phyloP scores from a whole-genome alignment of 2,113 vertebrate species.

The Dasypus novemcinctus region DNA sequence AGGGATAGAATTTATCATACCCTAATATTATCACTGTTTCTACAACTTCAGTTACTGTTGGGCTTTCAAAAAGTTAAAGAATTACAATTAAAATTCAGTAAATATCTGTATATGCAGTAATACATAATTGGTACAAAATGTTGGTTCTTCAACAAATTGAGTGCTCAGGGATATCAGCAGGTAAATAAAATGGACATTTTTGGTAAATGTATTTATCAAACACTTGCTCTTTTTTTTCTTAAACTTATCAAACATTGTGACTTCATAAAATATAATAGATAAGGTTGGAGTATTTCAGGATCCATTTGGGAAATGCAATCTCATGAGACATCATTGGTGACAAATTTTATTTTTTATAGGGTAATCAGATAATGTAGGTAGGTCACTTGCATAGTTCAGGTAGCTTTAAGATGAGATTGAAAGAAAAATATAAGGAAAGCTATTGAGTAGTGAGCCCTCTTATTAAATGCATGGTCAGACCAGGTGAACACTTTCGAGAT shows the following conservation, averaged over 20 bases:
- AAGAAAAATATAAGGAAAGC: not conserved
- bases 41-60: not conserved
- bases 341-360: not conserved
- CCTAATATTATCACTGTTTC: not conserved
- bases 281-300: not conserved
- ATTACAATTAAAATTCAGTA: not conserved
- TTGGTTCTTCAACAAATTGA: slow-evolving; percentile 24
- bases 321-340: not conserved
- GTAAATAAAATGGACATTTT: not conserved
- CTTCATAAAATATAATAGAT: not conserved
- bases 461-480: not conserved
- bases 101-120: not conserved
- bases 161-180: not conserved
- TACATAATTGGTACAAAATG: not conserved
- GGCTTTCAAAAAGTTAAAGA: slow-evolving; percentile 32
- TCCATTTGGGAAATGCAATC: not conserved
- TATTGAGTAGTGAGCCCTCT: not conserved
- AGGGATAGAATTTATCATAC: not conserved
- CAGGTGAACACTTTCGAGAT: not conserved
- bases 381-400: not conserved
- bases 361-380: not conserved
- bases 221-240: slow-evolving; percentile 7
- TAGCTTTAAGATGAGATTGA: not conserved
- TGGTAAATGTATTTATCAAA: not conserved
- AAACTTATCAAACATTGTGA: slow-evolving; percentile 24